Evolutionary conservation across 2,888 invertebrate species (phyloP), one percentile per base, ranked within the genome.

Genomic region (Anoncus sp.): DNA sequence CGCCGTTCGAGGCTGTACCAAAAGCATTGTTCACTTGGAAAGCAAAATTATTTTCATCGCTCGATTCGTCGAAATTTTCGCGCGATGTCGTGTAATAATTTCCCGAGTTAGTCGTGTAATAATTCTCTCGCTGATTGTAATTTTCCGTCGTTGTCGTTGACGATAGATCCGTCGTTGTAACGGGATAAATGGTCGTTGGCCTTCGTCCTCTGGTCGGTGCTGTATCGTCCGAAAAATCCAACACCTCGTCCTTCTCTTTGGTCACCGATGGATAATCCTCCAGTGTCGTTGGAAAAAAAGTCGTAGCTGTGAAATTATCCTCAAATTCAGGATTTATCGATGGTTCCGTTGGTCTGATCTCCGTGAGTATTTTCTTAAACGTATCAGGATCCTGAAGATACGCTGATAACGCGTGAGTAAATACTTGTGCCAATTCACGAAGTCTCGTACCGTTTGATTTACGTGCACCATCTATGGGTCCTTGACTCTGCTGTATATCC

Each of bases 321-420:
- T 82, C 89, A 3, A 92, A 87, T 75, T 92, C 88, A 35, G 92
- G 92, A 55, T 92, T 92, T 1, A 86, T 80, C 18, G 95, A 93
- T 0, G 96, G 96, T 84, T 96, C 96, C 0, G 96, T 97, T 0
- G 97, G 97, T 85, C 97, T 92, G 1, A 96, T 95, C 81, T 96
- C 95, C 7, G 95, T 95, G 20, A 97, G 90, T 20, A 95, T 95
- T 86, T 94, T 95, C 82, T 95, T 94, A 85, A 97, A 97, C 66
- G 94, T 94, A n/a, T 95, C 94, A 0, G 97, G 97, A 89, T 97
- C 95, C 90, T 97, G 95, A 4, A 97, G 92, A 83, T 97, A 97
- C 0, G 96, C 96, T 1, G 96, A 95, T 16, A 97, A 90, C 0
- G 97, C 97, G 86, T 96, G 95, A 0, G 97, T 97, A 85, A 97